These are phyloP conservation scores for Neoarius graeffei DNA, from an alignment of 2,113 vertebrate genomes.

Conservation along the genomic window DNA sequence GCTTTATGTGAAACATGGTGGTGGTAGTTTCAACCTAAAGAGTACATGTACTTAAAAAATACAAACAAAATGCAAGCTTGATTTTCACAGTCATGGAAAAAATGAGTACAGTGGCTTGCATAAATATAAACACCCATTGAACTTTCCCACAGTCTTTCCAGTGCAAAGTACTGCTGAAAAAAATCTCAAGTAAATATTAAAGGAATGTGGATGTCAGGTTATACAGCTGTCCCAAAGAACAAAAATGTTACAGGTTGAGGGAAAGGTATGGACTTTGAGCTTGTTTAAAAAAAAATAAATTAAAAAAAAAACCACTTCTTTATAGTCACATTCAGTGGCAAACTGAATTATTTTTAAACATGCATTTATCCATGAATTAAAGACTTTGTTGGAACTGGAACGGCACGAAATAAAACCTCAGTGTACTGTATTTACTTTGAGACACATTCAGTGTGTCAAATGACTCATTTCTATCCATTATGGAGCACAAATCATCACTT, in stretches of 20 bases:
- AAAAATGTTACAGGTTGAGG: neutral
- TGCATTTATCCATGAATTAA: neutral
- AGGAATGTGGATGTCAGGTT: neutral
- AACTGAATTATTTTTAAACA: neutral
- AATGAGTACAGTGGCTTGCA: neutral
- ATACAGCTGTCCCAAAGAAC: neutral
- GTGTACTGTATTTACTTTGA: neutral
- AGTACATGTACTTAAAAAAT: neutral
- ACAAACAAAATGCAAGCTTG: neutral
- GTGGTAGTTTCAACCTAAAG: neutral
- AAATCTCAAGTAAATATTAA: slow-evolving; percentile 15
- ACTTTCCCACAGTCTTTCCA: neutral
- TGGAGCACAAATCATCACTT: neutral
- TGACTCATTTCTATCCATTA: neutral
- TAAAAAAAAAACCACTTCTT: neutral
- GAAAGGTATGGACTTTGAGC: neutral
- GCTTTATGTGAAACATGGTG: neutral
- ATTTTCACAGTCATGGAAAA: neutral
- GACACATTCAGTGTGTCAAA: no score
- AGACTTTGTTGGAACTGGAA: neutral
- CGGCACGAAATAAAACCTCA: neutral
- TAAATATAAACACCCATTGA: slow-evolving; percentile 1
- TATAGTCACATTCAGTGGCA: neutral
- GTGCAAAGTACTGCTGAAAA: neutral
- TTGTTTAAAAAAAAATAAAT: no score